These are phyloP conservation scores for Lamproptera curius DNA, from an alignment of 2,888 invertebrate species.

Conservation along the genomic window DNA sequence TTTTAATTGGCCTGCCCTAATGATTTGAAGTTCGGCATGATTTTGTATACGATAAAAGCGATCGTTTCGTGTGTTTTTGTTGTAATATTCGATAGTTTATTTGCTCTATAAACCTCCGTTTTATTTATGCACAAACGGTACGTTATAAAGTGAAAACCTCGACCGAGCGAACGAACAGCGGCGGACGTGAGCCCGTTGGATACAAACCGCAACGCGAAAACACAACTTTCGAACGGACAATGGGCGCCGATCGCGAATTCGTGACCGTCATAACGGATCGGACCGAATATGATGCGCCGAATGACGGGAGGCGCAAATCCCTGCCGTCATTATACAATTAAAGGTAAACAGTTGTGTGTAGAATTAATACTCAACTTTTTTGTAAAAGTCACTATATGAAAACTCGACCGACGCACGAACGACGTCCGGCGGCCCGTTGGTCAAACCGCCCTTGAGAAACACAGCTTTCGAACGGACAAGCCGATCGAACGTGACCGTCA, in stretches of 20 bases:
- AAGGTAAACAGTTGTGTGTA: conserved; percentile 76
- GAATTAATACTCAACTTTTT: conserved; percentile 75
- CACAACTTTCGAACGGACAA: conserved; percentile 24
- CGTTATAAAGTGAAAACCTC: conserved; percentile 19
- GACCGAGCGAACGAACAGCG: conserved; percentile 15
- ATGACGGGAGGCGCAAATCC: conserved; percentile 10
- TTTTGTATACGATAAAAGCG: neutral
- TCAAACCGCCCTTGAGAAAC: no score
- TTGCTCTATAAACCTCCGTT: no score
- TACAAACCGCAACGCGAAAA: conserved; percentile 21
- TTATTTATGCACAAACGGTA: conserved; percentile 11
- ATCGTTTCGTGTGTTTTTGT: no score
- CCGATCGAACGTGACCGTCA: no score
- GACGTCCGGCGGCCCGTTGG: no score
- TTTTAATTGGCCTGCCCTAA: neutral
- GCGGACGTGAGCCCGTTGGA: conserved; percentile 17
- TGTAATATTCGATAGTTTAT: no score
- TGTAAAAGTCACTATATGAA: no score
- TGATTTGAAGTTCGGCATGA: neutral
- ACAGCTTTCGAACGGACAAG: no score
- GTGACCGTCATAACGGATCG: conserved; percentile 36
- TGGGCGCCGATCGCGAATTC: conserved; percentile 29
- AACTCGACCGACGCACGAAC: no score
- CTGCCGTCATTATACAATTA: conserved; percentile 67
- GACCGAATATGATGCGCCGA: conserved; percentile 1